These are phyloP conservation scores for Rostratula benghalensis DNA, from an alignment of 2,113 vertebrate genomes.

Conservation along the genomic window DNA sequence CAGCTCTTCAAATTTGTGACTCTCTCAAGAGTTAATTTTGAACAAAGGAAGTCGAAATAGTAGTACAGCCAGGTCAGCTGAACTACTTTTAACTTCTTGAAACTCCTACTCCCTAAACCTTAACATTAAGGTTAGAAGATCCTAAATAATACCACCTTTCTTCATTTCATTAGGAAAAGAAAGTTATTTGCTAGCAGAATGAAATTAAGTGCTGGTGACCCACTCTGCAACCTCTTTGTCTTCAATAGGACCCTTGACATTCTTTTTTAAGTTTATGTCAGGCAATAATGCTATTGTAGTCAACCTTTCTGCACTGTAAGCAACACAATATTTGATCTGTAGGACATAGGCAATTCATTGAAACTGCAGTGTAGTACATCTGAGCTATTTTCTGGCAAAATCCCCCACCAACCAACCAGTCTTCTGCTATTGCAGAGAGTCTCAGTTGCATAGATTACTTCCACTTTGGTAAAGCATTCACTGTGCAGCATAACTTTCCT, in stretches of 20 bases:
- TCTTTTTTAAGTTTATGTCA: neutral
- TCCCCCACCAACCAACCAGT: neutral
- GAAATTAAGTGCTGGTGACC: neutral
- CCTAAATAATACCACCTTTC: neutral
- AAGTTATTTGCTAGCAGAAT: neutral
- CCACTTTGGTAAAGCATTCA: neutral
- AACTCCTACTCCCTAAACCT: neutral
- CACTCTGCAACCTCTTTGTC: neutral
- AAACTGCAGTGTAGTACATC: too few species aligned
- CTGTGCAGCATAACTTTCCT: rapidly evolving
- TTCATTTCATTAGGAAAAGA: neutral
- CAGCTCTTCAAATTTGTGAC: neutral
- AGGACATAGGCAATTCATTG: neutral
- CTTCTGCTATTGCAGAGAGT: neutral
- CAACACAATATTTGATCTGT: neutral
- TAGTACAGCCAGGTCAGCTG: neutral
- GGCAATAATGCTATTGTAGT: neutral
- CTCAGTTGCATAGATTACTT: neutral
- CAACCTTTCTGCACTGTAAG: neutral
- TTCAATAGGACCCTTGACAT: neutral
- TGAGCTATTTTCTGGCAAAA: neutral
- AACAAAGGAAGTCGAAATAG: neutral
- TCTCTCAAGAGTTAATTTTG: neutral
- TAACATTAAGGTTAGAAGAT: neutral
- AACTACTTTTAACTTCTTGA: neutral